phyloP scores from a whole-genome alignment of 2,797 vertebrate species.

The Botia almorhae region DNA sequence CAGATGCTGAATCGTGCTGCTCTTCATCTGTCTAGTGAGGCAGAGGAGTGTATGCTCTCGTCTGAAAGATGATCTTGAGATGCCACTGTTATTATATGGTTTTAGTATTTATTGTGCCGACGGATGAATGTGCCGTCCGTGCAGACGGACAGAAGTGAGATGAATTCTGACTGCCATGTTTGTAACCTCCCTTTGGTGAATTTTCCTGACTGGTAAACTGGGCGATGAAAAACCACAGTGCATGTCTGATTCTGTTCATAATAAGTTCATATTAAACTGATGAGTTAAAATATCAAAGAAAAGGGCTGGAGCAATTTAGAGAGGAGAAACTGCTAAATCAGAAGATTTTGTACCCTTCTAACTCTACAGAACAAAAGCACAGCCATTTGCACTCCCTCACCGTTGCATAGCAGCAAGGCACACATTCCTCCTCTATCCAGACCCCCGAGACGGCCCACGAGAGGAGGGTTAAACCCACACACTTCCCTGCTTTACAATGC shows the following conservation, averaged over 20 bases:
- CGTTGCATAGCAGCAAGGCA: conserved; percentile 51
- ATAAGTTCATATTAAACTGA: conserved; percentile 47
- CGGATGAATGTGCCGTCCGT: not conserved
- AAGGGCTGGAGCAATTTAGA: not conserved
- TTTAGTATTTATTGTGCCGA: conserved; percentile 36
- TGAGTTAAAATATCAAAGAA: conserved; percentile 63
- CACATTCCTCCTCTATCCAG: conserved; percentile 26
- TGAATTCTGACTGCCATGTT: not conserved
- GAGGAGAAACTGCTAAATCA: not conserved
- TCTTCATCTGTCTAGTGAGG: conserved; percentile 59
- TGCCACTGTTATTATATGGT: conserved; percentile 44
- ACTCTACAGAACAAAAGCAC: conserved; percentile 36
- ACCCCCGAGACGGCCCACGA: conserved; percentile 47
- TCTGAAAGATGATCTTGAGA: conserved; percentile 56
- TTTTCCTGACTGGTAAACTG: not conserved
- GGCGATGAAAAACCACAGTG: too few relatives aligned
- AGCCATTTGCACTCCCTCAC: conserved; percentile 22
- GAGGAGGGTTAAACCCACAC: conserved; percentile 51
- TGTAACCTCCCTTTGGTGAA: not conserved
- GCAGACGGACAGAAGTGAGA: conserved; percentile 7
- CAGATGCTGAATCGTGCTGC: conserved; percentile 61
- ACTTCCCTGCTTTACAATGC: conserved; percentile 51
- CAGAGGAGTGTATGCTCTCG: conserved; percentile 41
- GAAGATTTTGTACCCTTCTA: not conserved
- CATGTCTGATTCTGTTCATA: too few relatives aligned